Conservation (phyloP, 2,113 vertebrate genomes). For the Aspidoscelis tigris region DNA sequence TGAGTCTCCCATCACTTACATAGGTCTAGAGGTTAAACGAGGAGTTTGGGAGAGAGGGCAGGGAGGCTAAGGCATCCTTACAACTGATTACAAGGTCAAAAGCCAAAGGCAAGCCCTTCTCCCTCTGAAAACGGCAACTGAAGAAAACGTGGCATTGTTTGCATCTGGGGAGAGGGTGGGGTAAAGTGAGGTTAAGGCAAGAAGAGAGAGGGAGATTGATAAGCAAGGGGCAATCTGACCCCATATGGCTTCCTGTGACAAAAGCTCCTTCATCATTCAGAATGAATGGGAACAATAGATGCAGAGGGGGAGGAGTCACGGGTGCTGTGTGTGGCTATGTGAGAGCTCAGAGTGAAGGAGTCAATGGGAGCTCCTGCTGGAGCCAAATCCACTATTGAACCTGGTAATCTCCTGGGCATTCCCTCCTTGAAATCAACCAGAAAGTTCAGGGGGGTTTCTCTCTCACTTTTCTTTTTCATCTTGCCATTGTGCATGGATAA, state of each 20-base stretch:
- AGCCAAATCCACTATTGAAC: constrained; percentile 59
- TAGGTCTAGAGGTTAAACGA: constrained; percentile 70
- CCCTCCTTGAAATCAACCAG: constrained; percentile 44
- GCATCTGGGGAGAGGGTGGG: not conserved
- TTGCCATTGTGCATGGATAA: constrained; percentile 12
- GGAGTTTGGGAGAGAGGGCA: constrained; percentile 54
- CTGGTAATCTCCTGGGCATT: constrained; percentile 54
- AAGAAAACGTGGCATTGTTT: constrained; percentile 71
- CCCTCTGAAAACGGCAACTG: constrained; percentile 46
- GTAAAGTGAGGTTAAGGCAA: constrained; percentile 48
- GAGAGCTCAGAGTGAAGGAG: constrained; percentile 51
- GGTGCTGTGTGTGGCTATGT: constrained; percentile 26
- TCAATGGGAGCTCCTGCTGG: constrained; percentile 39
- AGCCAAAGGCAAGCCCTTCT: constrained; percentile 58
- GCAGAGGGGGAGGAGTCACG: constrained; percentile 51
- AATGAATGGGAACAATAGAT: constrained; percentile 66
- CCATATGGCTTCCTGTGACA: constrained; percentile 51
- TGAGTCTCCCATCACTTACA: constrained; percentile 32
- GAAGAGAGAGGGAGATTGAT: constrained; percentile 66
- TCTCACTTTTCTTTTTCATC: constrained; percentile 19
- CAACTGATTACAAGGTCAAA: constrained; percentile 65
- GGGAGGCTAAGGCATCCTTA: constrained; percentile 46
- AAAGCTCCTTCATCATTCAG: constrained; percentile 66
- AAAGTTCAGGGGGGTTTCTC: constrained; percentile 64
- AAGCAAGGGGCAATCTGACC: constrained; percentile 60